Evolutionary conservation across 1,140 invertebrate species (phyloP).

Genomic region (Anadara kagoshimensis): DNA sequence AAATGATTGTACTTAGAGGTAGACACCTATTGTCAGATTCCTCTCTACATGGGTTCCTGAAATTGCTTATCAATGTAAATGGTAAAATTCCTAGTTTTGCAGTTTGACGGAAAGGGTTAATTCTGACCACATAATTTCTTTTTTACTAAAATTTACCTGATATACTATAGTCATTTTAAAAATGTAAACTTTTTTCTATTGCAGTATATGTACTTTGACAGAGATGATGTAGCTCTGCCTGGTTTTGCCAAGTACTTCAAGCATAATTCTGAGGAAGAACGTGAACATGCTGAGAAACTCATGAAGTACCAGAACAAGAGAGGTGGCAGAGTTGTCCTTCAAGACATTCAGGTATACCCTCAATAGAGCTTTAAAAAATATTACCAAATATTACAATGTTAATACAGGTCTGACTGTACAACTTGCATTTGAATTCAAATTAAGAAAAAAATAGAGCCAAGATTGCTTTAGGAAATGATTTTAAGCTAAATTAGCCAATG

Average conservation of each 20-base stretch:
- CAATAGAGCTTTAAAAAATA: too few species aligned
- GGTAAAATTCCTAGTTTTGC: too few species aligned
- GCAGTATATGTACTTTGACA: slow-evolving; percentile 85
- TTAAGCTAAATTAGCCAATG: too few species aligned
- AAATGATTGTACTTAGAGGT: too few species aligned
- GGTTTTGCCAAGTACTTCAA: slow-evolving; percentile 84
- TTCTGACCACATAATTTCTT: background rate
- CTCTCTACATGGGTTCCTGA: too few species aligned
- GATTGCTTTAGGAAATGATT: too few species aligned
- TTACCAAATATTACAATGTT: too few species aligned
- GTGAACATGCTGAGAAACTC: slow-evolving; percentile 83
- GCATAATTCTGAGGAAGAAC: slow-evolving; percentile 84
- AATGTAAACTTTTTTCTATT: slow-evolving; percentile 26
- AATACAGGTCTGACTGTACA: too few species aligned
- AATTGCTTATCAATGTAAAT: too few species aligned
- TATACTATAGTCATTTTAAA: slow-evolving; percentile 4
- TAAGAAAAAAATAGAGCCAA: too few species aligned
- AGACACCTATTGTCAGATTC: too few species aligned
- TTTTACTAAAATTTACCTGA: background rate
- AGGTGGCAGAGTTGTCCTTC: slow-evolving; percentile 82
- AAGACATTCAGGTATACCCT: slow-evolving; percentile 66
- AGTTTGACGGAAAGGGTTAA: background rate
- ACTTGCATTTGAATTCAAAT: too few species aligned
- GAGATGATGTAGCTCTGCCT: slow-evolving; percentile 85
- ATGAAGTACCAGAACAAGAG: slow-evolving; percentile 89